Evolutionary conservation across 1,140 invertebrate species (phyloP).

Genomic region (Anoplolepis gracilipes): DNA sequence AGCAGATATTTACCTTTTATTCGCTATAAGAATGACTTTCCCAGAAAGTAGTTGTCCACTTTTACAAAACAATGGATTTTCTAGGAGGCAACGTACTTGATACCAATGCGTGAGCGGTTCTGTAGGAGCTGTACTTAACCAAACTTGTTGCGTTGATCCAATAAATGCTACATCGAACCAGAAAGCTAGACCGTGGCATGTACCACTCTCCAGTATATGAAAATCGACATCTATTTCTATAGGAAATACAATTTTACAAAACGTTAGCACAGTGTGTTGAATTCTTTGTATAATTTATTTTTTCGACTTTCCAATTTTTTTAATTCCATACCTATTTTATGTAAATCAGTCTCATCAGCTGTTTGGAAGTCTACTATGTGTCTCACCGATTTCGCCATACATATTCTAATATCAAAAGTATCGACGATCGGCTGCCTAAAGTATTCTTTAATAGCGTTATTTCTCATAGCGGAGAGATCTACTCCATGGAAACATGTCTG

Average conservation of each 20-base stretch:
- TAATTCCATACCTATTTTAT: conserved; percentile 92
- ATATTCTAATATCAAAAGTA: conserved; percentile 99
- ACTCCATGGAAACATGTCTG: conserved; percentile 99
- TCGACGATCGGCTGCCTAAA: conserved; percentile 99
- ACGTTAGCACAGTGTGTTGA: background rate
- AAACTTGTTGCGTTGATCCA: conserved; percentile 95
- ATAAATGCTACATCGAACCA: conserved; percentile 99
- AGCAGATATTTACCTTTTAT: conserved; percentile 91
- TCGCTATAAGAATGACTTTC: conserved; percentile 95
- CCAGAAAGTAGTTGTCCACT: conserved; percentile 97
- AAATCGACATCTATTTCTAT: conserved; percentile 97
- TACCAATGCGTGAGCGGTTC: conserved; percentile 99
- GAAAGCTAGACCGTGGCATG: conserved; percentile 98
- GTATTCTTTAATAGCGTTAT: conserved; percentile 98
- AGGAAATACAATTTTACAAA: conserved; percentile 37
- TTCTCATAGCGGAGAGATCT: conserved; percentile 95
- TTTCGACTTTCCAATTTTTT: conserved; percentile 2
- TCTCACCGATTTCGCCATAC: conserved; percentile 97
- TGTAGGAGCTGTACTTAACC: conserved; percentile 99
- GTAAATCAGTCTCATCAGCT: conserved; percentile 97
- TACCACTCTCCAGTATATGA: conserved; percentile 96
- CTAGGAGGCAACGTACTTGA: conserved; percentile 98
- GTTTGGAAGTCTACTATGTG: conserved; percentile 98
- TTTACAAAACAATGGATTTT: conserved; percentile 97
- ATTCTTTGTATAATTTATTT: background rate